Evolutionary conservation across 1,140 invertebrate genomes (phyloP).

Genomic region (Brachionus manjavacas): DNA sequence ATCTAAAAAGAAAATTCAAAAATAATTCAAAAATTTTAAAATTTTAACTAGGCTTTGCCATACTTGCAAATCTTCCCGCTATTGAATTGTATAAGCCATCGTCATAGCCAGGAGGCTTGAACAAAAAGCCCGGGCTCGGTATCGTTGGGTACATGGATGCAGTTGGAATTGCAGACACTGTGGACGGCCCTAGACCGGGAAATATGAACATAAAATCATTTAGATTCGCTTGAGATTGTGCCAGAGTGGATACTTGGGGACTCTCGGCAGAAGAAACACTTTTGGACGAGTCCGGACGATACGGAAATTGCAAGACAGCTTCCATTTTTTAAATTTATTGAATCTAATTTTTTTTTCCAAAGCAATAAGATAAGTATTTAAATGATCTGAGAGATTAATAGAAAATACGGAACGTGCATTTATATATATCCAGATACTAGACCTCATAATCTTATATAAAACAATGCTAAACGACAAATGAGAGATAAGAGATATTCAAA

Average conservation of each 20-base stretch:
- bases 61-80: constrained; percentile 19
- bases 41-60: not conserved
- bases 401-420: constrained; percentile 29
- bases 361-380: constrained; percentile 29
- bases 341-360: not conserved
- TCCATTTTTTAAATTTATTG: constrained; percentile 12
- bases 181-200: not conserved
- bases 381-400: constrained; percentile 20
- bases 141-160: not conserved
- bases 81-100: constrained; percentile 4
- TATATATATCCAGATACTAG: constrained; percentile 35
- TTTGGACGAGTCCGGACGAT: not conserved
- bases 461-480: not conserved
- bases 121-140: not conserved
- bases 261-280: not conserved
- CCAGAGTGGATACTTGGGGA: not conserved
- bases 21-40: not conserved
- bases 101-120: not conserved
- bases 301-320: not conserved
- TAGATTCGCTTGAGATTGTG: not conserved
- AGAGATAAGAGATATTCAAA: constrained; percentile 3
- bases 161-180: not conserved
- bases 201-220: constrained; percentile 16
- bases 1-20: not conserved
- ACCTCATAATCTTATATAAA: constrained; percentile 26